Percentiles rank a stretch among this genome's conserved stretches.
Conservation (phyloP, 2,113 vertebrate genomes). For the Eira barbara region DNA sequence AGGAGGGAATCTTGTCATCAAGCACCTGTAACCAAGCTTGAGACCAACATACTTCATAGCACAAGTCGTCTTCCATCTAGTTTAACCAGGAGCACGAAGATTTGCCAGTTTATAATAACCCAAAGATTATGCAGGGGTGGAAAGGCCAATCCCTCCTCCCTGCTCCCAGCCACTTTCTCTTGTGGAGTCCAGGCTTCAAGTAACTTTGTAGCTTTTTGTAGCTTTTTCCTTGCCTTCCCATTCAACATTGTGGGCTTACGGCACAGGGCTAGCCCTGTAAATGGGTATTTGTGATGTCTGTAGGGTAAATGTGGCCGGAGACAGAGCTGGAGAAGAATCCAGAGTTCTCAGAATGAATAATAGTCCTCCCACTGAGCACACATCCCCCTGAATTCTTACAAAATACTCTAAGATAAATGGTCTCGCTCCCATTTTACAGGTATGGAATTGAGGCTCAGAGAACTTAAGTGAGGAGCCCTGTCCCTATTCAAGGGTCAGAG, state of each 20-base stretch:
- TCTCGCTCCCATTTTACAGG: neutral
- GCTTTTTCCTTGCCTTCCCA: neutral
- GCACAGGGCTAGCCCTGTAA: neutral
- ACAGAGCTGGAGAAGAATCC: neutral
- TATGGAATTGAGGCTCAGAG: neutral
- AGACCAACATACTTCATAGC: neutral
- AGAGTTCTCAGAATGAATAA: neutral
- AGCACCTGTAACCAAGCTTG: neutral
- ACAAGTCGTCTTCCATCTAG: neutral
- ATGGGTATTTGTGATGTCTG: neutral
- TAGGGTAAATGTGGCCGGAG: neutral
- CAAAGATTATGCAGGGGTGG: neutral
- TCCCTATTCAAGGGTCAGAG: neutral
- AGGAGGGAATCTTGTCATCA: neutral
- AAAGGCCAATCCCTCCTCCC: neutral
- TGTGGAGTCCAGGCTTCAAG: neutral
- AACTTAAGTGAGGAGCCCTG: neutral
- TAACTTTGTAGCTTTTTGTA: neutral
- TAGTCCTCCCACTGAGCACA: neutral
- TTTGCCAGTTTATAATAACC: neutral
- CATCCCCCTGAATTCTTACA: neutral
- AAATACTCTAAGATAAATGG: neutral
- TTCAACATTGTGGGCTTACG: neutral
- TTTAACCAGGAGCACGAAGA: neutral
- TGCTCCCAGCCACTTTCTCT: neutral